Percentiles rank a stretch among this genome's conserved stretches.
phyloP scores from a whole-genome alignment of 2,888 invertebrate genomes.

The Liopterus haemorrhoidalis region DNA sequence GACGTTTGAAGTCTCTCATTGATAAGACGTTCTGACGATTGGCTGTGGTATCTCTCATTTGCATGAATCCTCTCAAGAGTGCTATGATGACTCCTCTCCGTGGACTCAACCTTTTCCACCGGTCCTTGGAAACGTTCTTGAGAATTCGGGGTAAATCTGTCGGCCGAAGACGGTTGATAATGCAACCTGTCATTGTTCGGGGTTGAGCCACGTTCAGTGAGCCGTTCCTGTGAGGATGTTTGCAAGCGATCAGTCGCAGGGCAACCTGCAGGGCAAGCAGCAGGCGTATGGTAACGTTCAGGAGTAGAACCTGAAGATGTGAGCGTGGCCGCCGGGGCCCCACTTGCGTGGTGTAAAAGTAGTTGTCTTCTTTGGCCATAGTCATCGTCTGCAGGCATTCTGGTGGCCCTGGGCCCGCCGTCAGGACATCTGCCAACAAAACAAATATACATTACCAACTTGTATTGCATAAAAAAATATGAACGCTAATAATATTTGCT shows the following conservation, averaged over 20 bases:
- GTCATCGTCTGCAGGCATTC: conserved; percentile 52
- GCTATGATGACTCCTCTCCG: conserved; percentile 22
- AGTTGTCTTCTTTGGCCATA: conserved; percentile 42
- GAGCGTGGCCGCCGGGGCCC: background rate
- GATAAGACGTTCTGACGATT: conserved; percentile 20
- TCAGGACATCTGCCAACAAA: conserved; percentile 57
- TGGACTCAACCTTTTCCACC: conserved; percentile 8
- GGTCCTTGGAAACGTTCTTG: conserved; percentile 6
- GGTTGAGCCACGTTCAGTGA: conserved; percentile 9
- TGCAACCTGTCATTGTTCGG: conserved; percentile 23
- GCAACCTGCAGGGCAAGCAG: conserved; percentile 36
- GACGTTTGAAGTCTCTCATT: conserved; percentile 30
- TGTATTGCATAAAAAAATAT: no score
- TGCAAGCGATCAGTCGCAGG: conserved; percentile 35
- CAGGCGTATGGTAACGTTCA: conserved; percentile 18
- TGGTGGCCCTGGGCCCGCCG: conserved; percentile 59
- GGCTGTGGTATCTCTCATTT: background rate
- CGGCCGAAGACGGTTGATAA: conserved; percentile 17
- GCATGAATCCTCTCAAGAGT: conserved; percentile 1
- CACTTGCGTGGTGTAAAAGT: conserved; percentile 33
- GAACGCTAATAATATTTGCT: no score
- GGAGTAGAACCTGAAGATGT: background rate
- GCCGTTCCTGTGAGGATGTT: conserved; percentile 11
- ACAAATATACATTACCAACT: no score
- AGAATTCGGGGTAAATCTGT: conserved; percentile 1